These are phyloP conservation scores for Acrocera orbiculus DNA, from an alignment of 2,888 invertebrate genomes.

Conservation along the genomic window DNA sequence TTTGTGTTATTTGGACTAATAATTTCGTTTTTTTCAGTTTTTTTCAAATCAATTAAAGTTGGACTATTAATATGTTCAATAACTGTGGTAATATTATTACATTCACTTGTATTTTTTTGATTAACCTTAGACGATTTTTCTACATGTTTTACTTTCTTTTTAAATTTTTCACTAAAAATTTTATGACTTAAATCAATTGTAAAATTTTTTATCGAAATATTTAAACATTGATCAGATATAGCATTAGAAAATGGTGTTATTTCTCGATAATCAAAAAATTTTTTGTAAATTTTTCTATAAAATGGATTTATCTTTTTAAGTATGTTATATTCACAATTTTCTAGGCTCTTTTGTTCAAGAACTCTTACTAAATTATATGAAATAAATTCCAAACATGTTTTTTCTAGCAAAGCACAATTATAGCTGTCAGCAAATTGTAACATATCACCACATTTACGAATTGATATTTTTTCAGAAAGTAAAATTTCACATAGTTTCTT, in stretches of 20 bases:
- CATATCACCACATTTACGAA: conserved; percentile 60
- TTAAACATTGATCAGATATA: conserved; percentile 38
- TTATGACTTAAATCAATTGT: conserved; percentile 36
- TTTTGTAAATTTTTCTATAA: conserved; percentile 42
- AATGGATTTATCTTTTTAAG: conserved; percentile 47
- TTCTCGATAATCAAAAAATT: conserved; percentile 39
- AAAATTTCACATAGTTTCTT: conserved; percentile 54
- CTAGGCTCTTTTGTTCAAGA: conserved; percentile 48
- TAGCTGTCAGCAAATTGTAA: conserved; percentile 58
- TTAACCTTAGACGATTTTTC: too few species aligned
- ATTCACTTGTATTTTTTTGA: too few species aligned
- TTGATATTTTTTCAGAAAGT: conserved; percentile 43
- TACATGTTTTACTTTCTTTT: too few species aligned
- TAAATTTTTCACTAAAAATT: too few species aligned
- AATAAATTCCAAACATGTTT: conserved; percentile 59
- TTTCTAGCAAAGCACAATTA: conserved; percentile 54
- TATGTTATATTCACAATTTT: conserved; percentile 41
- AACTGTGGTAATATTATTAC: too few species aligned
- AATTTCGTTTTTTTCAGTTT: conserved; percentile 9
- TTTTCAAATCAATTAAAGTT: conserved; percentile 5
- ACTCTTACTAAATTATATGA: conserved; percentile 54
- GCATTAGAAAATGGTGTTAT: conserved; percentile 53
- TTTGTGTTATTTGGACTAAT: conserved; percentile 12
- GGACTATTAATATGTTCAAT: too few species aligned
- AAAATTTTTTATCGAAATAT: conserved; percentile 29